Base-by-base conservation (phyloP, 2,888 invertebrate genomes). In the Barypeithes pellucidus region DNA sequence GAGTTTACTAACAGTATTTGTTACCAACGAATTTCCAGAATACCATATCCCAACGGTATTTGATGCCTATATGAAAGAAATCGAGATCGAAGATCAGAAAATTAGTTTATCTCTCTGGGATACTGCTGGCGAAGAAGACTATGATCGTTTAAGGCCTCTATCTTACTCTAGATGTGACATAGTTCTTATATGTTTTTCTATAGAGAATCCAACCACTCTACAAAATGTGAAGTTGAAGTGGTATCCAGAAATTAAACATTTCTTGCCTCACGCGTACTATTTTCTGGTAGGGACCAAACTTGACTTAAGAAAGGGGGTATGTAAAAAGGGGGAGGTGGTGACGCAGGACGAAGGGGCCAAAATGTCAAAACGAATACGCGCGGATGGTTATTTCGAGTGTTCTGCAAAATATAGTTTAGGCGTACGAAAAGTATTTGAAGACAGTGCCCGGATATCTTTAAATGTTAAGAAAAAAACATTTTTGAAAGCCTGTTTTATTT, bases 221-320 rank as follows among this genome's bases (percentile, higher is more conserved):
- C 87, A 89, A 79, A 91, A 91, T 80, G 89, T 91, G 74, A 87
- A 88, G 16, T 89, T 89, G 80, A 91, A 90, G 81, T 91, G 91
- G 91, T 88, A 88, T 33, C 90, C 90, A 0, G 91, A 91, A 85
- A 87, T 89, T 3, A 85, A 84, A 77, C 90, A 91, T 82, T 90
- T 90, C 82, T 90, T 90, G 81, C 90, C 90, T 2, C 87, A 88
- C 80, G 89, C 90, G 41, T 90, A 90, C 29, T 88, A 90, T 76
- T 89, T 91, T 77, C 85, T 91, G 66, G 90, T 91, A 24, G 91
- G 90, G 50, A 91, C 89, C 85, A 91, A 91, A 85, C 85, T 88
- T 75, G 90, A 88, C 81, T 81, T 87, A 59, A 81, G 88, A 43
- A 85, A 83, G 77, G 85, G 87, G 78, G 22, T 20, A 3, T 18